A percentile compares a stretch with the other conserved stretches of the same genome.
Conservation (phyloP, 2,113 vertebrate genomes). For the Urocynchramus pylzowi region DNA sequence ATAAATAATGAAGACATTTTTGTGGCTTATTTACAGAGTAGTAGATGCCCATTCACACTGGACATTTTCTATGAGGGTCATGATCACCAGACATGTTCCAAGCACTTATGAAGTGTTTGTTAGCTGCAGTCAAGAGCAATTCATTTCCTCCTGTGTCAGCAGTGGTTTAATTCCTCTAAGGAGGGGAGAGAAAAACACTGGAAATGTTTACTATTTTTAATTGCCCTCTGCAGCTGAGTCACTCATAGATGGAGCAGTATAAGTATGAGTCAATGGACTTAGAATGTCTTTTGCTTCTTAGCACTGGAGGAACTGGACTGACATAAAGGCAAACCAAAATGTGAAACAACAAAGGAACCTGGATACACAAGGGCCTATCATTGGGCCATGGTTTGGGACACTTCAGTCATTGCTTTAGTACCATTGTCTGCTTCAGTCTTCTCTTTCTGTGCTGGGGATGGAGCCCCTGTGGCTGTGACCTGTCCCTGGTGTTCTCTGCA, state of each 20-base stretch:
- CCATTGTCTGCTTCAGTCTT: not conserved
- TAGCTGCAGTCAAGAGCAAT: not conserved
- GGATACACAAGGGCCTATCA: accelerated
- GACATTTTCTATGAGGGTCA: not conserved
- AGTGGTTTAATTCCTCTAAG: not conserved
- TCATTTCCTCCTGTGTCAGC: not conserved
- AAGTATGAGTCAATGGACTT: not conserved
- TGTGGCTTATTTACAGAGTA: not conserved
- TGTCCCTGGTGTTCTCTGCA: not conserved
- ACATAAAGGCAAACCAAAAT: not conserved
- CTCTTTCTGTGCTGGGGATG: not conserved
- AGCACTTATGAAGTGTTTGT: not conserved
- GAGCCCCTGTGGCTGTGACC: not conserved
- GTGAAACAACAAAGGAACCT: not conserved
- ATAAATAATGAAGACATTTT: not conserved
- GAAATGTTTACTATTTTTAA: not conserved
- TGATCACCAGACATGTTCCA: not conserved
- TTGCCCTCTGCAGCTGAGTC: not conserved
- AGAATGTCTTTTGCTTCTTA: not conserved
- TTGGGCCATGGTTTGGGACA: no score
- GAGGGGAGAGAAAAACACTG: not conserved
- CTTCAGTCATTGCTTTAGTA: not conserved
- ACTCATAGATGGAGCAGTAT: not conserved
- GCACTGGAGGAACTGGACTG: not conserved
- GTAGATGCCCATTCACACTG: not conserved